Evolutionary conservation across 2,888 invertebrate species (phyloP), one percentile per base, ranked within the genome.

Genomic region (Seira musarum): DNA sequence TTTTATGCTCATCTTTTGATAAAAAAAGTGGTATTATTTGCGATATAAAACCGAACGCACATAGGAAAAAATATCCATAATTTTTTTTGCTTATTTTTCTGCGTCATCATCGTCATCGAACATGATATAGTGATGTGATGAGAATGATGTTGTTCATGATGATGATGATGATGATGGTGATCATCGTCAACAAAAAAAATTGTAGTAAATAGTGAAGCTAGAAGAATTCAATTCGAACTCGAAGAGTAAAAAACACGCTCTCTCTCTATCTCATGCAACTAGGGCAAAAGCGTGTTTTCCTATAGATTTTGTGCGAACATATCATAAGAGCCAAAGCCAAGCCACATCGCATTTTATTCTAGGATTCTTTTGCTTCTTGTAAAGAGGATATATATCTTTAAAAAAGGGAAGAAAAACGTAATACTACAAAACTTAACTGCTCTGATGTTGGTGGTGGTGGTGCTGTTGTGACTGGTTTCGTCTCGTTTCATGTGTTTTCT

Each of bases 31-130:
- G 75, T 75, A 67, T 60, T 65, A 67, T 22, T 78, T 73, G 53
- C 73, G 65, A 69, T 65, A 80, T 53, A 68, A 69, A 79, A 73
- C 74, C 60, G 68, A 66, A 24, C 49, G 65, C 57, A 30, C 8
- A 30, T 30, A 49, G 2, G 15, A 78, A 78, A 79, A 79, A 80
- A 80, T n/a, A n/a, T 24, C 40, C 19, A 30, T 40, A 64, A 30
- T 30, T 68, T 74, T 66, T 61, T 61, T 70, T 66, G 64, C 72
- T 65, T 70, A 80, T 80, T 74, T 80, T 69, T 74, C 80, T 80
- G 73, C 80, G 73, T 73, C 80, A 74, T 80, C 80, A 74, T 80
- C 73, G 61, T 80, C 77, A 77, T 66, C 77, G 19, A 19, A 30
- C 30, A 30, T 30, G 2, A 30, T 30, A 30, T n/a, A n/a, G n/a